Base-by-base conservation (phyloP, 2,888 invertebrate genomes). In the Tuberolachnus salignus region DNA sequence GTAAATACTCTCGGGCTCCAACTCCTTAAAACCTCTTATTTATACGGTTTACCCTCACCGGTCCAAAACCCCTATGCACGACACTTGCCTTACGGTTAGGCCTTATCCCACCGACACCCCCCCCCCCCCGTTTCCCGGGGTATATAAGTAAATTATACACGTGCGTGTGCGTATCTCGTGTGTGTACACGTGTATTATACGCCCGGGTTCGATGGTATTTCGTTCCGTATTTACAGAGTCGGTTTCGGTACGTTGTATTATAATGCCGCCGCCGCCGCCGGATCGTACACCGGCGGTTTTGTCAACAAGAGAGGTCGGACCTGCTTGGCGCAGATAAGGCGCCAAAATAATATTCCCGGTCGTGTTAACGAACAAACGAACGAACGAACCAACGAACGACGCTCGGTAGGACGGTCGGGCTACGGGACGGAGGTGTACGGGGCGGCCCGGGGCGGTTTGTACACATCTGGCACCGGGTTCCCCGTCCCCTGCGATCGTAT, bases 281-380 rank as follows among this genome's bases (percentile, higher is more conserved):
- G 3, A 55, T 49, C 59, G 59, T 26, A 14, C n/a, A 67, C 6
- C 66, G 19, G 46, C 13, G 34, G 75, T 59, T 69, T 34, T 67
- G 78, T 78, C 78, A 78, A 78, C 78, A 78, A 59, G 57, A 49
- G 9, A 75, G 64, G 49, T 42, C 42, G 51, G 67, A 57, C 49
- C 78, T 78, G 67, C 49, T 78, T 59, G 42, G 49, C 34, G 69
- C 49, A 78, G 78, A 78, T 78, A 78, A 78, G 78, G 69, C 78
- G 49, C 46, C 46, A 59, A 55, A 67, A 75, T 34, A 34, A 34
- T 78, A 67, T 78, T 67, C 23, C 49, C 59, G 14, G 59, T 8
- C 59, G 53, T 63, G 67, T 69, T 78, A 78, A 78, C 49, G 75
- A 78, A 78, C 75, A n/a, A n/a, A n/a, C n/a, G n/a, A n/a, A n/a